Evolutionary conservation across 2,113 vertebrate genomes (phyloP).

Genomic region (Diadophis punctatus): DNA sequence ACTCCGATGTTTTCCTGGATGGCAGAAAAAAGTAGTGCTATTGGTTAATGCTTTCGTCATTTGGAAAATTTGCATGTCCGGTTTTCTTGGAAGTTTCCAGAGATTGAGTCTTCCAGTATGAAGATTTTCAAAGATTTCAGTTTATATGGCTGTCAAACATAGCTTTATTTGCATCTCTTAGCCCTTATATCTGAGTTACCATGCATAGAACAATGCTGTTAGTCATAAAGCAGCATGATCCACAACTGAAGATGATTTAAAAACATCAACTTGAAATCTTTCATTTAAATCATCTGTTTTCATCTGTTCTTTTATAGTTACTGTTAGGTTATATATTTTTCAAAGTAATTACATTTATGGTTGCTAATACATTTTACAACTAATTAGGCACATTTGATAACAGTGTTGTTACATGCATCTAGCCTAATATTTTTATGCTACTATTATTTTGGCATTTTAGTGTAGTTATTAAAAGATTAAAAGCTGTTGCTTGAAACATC

Average conservation of each 20-base stretch:
- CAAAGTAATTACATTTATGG: background rate
- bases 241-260: conserved; percentile 13
- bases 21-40: background rate
- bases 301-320: background rate
- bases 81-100: background rate
- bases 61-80: background rate
- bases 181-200: background rate
- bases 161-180: background rate
- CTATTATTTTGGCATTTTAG: background rate
- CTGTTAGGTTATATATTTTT: background rate
- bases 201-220: background rate
- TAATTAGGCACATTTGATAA: background rate
- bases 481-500: background rate
- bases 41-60: background rate
- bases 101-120: background rate
- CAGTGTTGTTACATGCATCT: background rate
- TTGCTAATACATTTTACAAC: background rate
- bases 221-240: background rate
- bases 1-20: background rate
- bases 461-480: background rate
- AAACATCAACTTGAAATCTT: background rate
- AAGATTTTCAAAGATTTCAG: background rate
- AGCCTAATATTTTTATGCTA: background rate
- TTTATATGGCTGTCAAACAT: background rate
- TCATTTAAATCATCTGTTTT: conserved; percentile 4